Conservation (phyloP, 23 tunicate species). For the Styela clava region DNA sequence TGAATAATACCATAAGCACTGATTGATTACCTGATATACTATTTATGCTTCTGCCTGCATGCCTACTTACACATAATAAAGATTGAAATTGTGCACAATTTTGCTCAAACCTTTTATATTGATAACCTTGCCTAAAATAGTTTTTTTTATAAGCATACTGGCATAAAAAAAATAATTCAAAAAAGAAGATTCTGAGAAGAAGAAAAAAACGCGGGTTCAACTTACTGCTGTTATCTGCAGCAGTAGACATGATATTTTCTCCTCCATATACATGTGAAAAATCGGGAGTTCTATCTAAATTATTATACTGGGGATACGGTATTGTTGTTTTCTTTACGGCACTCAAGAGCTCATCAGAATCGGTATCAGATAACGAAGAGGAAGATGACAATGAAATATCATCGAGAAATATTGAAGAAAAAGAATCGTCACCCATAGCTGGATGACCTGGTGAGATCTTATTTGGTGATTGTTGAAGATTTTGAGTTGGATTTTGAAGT, state of each 20-base stretch:
- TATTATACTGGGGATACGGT: slow-evolving; percentile 14
- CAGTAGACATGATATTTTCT: background rate
- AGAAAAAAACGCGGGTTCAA: too few species aligned
- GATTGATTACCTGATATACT: too few species aligned
- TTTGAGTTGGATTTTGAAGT: background rate
- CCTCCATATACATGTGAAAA: background rate
- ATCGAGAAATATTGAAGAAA: background rate
- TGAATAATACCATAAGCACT: too few species aligned
- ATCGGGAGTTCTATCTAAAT: background rate
- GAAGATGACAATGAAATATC: background rate
- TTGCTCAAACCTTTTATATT: too few species aligned
- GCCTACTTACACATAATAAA: too few species aligned
- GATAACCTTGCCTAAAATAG: too few species aligned
- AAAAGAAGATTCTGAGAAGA: too few species aligned
- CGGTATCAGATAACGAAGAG: slow-evolving; percentile 1
- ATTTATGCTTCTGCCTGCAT: too few species aligned
- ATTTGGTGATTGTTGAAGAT: background rate
- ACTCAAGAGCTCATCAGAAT: slow-evolving; percentile 4
- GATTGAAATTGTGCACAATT: too few species aligned
- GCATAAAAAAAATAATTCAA: too few species aligned
- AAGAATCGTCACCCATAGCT: background rate
- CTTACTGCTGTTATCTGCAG: background rate
- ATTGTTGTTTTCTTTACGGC: background rate
- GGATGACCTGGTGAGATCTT: background rate
- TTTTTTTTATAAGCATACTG: too few species aligned